These are phyloP conservation scores for Magallana gigas DNA, from an alignment of 1,140 invertebrate species.

Conservation along the genomic window DNA sequence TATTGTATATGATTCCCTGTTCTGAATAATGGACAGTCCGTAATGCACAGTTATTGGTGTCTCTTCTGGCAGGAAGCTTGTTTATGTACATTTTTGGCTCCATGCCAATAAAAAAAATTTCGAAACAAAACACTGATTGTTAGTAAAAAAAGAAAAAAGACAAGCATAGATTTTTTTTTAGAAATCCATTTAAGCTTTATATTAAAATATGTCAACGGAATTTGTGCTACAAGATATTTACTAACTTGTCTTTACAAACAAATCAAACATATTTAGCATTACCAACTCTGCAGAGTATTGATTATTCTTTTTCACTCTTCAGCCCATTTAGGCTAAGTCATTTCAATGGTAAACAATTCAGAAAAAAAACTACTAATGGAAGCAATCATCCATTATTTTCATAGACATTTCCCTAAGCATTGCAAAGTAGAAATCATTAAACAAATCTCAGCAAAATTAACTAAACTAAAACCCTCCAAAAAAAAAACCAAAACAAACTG, in stretches of 20 bases:
- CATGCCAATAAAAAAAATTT: not conserved
- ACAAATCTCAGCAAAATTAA: not conserved
- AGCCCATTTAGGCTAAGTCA: not conserved
- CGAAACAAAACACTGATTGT: not conserved
- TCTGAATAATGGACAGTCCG: too few relatives aligned
- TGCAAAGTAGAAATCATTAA: not conserved
- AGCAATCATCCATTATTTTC: not conserved
- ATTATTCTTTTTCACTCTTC: not conserved
- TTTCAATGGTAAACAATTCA: slow-evolving; percentile 4
- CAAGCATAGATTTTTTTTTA: not conserved
- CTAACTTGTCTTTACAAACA: not conserved
- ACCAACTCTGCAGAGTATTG: not conserved
- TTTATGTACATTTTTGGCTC: not conserved
- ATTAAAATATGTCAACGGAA: too few relatives aligned
- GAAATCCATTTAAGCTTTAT: too few relatives aligned
- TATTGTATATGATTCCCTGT: not conserved
- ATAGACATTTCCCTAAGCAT: not conserved
- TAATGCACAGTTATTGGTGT: not conserved
- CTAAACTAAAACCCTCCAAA: not conserved
- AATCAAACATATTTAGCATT: not conserved
- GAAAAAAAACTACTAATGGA: not conserved
- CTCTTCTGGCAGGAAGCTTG: not conserved
- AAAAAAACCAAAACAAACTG: not conserved
- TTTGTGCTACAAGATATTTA: too few relatives aligned
- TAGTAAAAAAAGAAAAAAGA: not conserved